Evolutionary conservation across 2,888 invertebrate species (phyloP).

Genomic region (Acrobasis consociella): DNA sequence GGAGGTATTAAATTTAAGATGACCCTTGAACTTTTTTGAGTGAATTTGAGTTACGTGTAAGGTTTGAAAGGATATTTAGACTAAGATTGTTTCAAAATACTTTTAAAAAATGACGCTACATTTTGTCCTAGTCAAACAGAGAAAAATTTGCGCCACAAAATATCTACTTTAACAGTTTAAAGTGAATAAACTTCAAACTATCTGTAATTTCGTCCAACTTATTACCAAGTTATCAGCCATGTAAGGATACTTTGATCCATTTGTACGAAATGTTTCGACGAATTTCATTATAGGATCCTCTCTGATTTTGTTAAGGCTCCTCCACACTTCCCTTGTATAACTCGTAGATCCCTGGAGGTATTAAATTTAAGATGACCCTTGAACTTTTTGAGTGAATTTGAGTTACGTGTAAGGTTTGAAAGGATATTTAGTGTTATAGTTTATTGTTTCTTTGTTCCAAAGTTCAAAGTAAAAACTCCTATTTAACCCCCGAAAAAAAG

Average conservation of each 20-base stretch:
- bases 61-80: neutral
- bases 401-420: neutral
- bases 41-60: neutral
- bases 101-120: too few species aligned
- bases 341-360: neutral
- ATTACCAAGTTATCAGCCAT: neutral
- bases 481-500: too few species aligned
- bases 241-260: constrained; percentile 18
- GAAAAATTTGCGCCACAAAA: too few species aligned
- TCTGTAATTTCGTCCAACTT: constrained; percentile 7
- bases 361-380: neutral
- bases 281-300: neutral
- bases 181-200: constrained; percentile 22
- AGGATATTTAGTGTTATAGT: too few species aligned
- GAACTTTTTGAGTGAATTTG: neutral
- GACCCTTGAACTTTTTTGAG: neutral
- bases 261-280: constrained; percentile 1
- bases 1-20: neutral
- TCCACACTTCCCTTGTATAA: neutral
- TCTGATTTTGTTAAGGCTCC: neutral
- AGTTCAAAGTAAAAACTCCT: too few species aligned
- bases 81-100: too few species aligned
- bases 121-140: too few species aligned
- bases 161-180: too few species aligned
- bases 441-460: too few species aligned